Evolutionary conservation across 2,113 vertebrate genomes (phyloP), one percentile per base, ranked within the genome.

Genomic region (Vidua chalybeata): DNA sequence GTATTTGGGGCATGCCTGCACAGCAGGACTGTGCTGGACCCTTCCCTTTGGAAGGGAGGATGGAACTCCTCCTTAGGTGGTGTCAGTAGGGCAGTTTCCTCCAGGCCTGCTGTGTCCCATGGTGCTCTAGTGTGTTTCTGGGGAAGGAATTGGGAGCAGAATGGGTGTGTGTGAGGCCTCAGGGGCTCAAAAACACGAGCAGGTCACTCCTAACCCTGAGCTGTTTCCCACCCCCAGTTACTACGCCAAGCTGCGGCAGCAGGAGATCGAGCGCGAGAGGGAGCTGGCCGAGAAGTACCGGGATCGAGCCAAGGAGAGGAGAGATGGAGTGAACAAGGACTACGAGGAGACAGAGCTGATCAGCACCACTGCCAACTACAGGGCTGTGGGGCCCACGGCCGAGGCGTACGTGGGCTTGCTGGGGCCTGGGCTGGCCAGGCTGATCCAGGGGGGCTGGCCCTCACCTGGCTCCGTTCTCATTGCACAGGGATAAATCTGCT

Each of bases 271-370:
- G 93, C 97, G 99, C 0, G 99, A 99, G 97, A 94, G 99, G 56
- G 99, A 99, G 84, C 95, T 99, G 86, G 99, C 99, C 0, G 99
- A 99, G 97, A 99, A 99, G 90, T 99, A 99, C 97, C 97, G 99
- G 37, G 99, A 99, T 81, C 96, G 99, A 76, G 99, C 99, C 19
- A 98, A 99, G 81, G 99, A 99, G 97, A 96, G 99, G 48, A 97
- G 99, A 69, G 99, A 99, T 46, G 99, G 99, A 0, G 99, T 99
- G 54, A 99, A 99, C 98, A 99, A 99, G 86, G 99, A 99, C 95
- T 99, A 99, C 0, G 99, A 99, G 80, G 99, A 99, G 96, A 99
- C 99, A 0, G 99, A 99, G 74, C 98, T 99, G 55, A 99, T 99
- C 92, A 99, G 99, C 97, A 99, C 99, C 48, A 99, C 99, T 0